A percentile compares a stretch with the other conserved stretches of the same genome.
Conservation (phyloP, 2,113 vertebrate genomes). For the Acinonyx jubatus region DNA sequence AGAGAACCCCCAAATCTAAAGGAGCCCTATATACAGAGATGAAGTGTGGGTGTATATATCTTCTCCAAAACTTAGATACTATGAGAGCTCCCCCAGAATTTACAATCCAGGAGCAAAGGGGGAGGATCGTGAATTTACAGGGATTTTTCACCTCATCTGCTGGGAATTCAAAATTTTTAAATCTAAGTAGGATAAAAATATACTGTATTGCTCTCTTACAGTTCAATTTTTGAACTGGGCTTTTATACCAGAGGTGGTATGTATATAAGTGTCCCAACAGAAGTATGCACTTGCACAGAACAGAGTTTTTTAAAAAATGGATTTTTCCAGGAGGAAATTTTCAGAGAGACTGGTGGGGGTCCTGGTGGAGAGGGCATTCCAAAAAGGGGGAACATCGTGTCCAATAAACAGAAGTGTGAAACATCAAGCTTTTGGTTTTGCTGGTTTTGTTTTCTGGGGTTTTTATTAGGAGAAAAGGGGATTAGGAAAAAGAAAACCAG, state of each 20-base stretch:
- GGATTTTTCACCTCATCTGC: not conserved
- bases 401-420: not conserved
- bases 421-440: not conserved
- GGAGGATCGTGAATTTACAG: not conserved
- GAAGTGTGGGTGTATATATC: not conserved
- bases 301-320: not conserved
- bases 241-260: not conserved
- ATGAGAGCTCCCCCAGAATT: not conserved
- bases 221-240: not conserved
- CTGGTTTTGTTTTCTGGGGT: not conserved
- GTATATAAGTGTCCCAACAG: not conserved
- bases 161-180: not conserved
- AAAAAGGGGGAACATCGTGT: not conserved
- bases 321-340: not conserved
- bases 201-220: not conserved
- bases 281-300: not conserved
- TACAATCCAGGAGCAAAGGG: not conserved
- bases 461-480: not conserved
- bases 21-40: not conserved
- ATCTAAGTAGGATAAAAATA: slow-evolving; percentile 5
- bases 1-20: not conserved
- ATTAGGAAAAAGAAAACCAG: not conserved
- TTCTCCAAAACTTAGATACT: not conserved
- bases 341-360: not conserved
- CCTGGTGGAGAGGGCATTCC: not conserved